Evolutionary conservation across 53 echinoderm and acorn worm species (phyloP), one percentile per base, ranked within the genome.

Genomic region (Apostichopus leukothele): DNA sequence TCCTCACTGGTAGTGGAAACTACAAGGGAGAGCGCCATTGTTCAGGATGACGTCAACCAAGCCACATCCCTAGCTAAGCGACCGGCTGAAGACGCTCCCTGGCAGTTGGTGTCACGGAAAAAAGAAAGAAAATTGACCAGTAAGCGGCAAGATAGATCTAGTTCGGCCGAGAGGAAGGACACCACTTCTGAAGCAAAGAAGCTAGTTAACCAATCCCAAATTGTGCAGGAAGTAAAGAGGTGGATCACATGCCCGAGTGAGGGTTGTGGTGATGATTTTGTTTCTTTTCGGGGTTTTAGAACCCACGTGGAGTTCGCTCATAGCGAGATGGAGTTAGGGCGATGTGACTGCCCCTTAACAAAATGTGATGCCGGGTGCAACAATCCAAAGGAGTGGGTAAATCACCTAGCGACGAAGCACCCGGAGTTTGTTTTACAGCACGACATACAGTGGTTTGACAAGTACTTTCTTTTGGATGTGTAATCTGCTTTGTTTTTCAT

Each of bases 291-390:
- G 5, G 53, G 14, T 18, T 89, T 89, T 6, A 10, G 9, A 8
- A 4, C 10, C 5, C 90, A 89, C 27, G 7, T 83, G 68, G 53
- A 18, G 6, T 51, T 53, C 20, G 11, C 18, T 4, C 90, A 89
- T 8, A 23, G 68, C 4, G 1, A n/a, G 5, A 13, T 50, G n/a
- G 19, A 51, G 7, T 11, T 16, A 9, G 5, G 63, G 26, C n/a
- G 81, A 8, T 89, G 73, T 53, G 39, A 10, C 8, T 90, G 90
- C 71, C 76, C 86, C 1, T 6, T 90, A 13, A 90, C 86, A 6
- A 6, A 9, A 9, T 90, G 90, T 14, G 7, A 19, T 14, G 18
- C 14, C 0, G 19, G 20, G 4, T 81, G 81, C 11, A 54, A 80
- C 5, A 53, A 51, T 0, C 89, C 89, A 5, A 51, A 53, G 7